Conservation (phyloP, 2,888 invertebrate genomes). For the Drosophila percnosoma region DNA sequence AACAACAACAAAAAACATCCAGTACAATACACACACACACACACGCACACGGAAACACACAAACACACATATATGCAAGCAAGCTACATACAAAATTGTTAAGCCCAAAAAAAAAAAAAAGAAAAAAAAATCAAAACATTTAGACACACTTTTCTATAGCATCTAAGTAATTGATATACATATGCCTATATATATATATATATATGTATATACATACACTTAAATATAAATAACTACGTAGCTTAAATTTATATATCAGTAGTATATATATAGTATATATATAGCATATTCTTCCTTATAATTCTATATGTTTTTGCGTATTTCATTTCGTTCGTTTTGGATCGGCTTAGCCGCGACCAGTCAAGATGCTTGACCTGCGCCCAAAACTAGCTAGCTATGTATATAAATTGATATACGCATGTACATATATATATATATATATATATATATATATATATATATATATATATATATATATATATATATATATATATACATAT, state of each 20-base stretch:
- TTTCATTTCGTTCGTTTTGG: slow-evolving; percentile 10
- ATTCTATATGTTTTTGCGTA: slow-evolving; percentile 22
- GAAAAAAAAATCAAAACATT: slow-evolving; percentile 28
- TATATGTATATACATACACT: slow-evolving; percentile 10
- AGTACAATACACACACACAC: slow-evolving; percentile 29
- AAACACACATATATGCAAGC: slow-evolving; percentile 53
- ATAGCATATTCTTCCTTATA: slow-evolving; percentile 18
- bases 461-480: slow-evolving; percentile 5
- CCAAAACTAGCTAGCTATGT: slow-evolving; percentile 16
- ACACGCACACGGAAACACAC: slow-evolving; percentile 38
- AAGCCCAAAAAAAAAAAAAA: slow-evolving; percentile 31
- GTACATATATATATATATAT: slow-evolving; percentile 4
- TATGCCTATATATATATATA: slow-evolving; percentile 12
- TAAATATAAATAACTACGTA: slow-evolving; percentile 22
- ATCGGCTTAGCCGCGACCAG: slow-evolving; percentile 15
- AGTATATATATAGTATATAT: slow-evolving; percentile 13
- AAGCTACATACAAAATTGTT: slow-evolving; percentile 52
- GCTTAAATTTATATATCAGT: slow-evolving; percentile 23
- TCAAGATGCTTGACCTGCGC: slow-evolving; percentile 2
- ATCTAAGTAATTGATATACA: slow-evolving; percentile 26
- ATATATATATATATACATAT: slow-evolving; percentile 3
- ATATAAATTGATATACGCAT: slow-evolving; percentile 4
- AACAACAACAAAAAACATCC: slow-evolving; percentile 18
- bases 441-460: slow-evolving; percentile 2
- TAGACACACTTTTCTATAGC: slow-evolving; percentile 37